Conservation (phyloP, 1,140 invertebrate species). For the Neodiprion pinetum region DNA sequence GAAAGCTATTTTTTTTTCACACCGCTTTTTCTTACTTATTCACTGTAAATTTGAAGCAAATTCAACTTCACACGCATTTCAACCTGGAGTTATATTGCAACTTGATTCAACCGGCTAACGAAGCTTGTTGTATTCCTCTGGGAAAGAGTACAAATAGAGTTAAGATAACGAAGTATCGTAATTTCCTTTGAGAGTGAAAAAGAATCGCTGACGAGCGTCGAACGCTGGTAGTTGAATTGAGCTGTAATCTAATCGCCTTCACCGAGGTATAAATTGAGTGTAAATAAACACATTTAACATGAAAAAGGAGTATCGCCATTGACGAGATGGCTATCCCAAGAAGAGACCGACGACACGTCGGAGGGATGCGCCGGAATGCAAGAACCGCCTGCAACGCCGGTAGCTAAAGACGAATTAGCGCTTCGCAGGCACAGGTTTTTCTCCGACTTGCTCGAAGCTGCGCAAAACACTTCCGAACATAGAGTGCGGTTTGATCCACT, state of each 20-base stretch:
- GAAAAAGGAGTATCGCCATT: slow-evolving; percentile 40
- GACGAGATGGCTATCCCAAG: slow-evolving; percentile 54
- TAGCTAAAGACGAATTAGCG: slow-evolving; percentile 78
- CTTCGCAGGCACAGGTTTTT: slow-evolving; percentile 78
- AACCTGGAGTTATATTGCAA: neutral
- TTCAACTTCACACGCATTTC: too few species aligned
- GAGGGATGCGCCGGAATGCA: slow-evolving; percentile 62
- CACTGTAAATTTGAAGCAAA: too few species aligned
- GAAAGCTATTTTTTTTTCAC: too few species aligned
- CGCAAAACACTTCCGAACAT: slow-evolving; percentile 75
- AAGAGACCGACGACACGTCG: slow-evolving; percentile 49
- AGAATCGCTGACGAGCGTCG: too few species aligned
- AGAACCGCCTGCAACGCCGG: slow-evolving; percentile 76
- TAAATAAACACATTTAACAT: neutral
- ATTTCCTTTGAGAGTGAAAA: too few species aligned
- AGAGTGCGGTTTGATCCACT: slow-evolving; percentile 77
- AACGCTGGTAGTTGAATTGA: too few species aligned
- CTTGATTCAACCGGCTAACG: too few species aligned
- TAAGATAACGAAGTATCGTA: neutral
- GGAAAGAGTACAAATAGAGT: neutral
- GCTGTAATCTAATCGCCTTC: too few species aligned
- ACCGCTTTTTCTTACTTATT: too few species aligned
- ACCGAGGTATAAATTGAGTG: neutral
- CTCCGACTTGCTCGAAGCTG: slow-evolving; percentile 75
- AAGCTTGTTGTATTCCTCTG: neutral